Base-by-base conservation (phyloP, 2,797 vertebrate genomes). In the Acipenser oxyrinchus region DNA sequence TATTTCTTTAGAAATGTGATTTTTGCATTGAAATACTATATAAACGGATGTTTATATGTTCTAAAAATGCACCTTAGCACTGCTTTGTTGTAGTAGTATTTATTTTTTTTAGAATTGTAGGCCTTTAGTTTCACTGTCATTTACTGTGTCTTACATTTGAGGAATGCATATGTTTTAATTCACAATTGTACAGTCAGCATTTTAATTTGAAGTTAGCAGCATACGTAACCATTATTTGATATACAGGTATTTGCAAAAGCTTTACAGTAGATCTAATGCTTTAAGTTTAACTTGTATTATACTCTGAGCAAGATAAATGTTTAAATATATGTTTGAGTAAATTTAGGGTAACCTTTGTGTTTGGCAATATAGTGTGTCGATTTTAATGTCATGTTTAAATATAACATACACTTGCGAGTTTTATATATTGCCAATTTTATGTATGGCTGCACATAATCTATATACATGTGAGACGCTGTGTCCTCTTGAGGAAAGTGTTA, bases 401-500 rank as follows among this genome's bases (percentile, higher is more conserved):
- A 73, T 80, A 79, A 78, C 78, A 76, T 80, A 81, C 86, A 76
- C 76, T 83, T 89, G 87, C 83, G 73, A 84, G 82, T 78, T 78
- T 77, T 49, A 55, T 81, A 77, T 75, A 75, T 67, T 68, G 70
- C 62, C 69, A 63, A 70, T 75, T n/a, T 11, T 11, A 11, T 58
- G 60, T 71, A 55, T 71, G 66, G 75, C 70, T 78, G 75, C 78
- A 81, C 84, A 71, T 83, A 78, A 78, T 88, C 66, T 85, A 72
- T 79, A 86, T 91, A 86, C 87, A 86, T 90, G 82, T 87, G 88
- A 87, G 74, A 87, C 90, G 91, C 90, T 89, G 89, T 92, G 89
- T 91, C 84, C 82, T 88, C 88, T 86, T 87, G 88, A 90, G 90
- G 87, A 88, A 89, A 86, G 83, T 91, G 88, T 93, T 92, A 91